Evolutionary conservation across 2,888 invertebrate species (phyloP).

Genomic region (Mesochorus sp.): DNA sequence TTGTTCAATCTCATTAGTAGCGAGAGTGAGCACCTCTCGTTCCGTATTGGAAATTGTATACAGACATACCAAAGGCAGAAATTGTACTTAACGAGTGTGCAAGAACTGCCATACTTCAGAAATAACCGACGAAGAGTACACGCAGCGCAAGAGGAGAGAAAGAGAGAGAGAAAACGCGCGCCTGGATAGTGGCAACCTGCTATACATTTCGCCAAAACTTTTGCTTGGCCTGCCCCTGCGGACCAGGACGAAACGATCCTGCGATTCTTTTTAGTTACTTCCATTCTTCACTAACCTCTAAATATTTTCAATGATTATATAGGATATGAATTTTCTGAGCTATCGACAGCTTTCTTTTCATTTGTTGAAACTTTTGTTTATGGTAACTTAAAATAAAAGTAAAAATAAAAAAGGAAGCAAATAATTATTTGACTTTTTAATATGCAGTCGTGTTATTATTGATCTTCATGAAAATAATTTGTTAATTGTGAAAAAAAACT

Average conservation of each 20-base stretch:
- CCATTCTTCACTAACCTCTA: no score
- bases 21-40: constrained; percentile 41
- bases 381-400: no score
- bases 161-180: constrained; percentile 27
- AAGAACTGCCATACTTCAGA: constrained; percentile 17
- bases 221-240: constrained; percentile 45
- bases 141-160: background rate
- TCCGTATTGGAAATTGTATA: constrained; percentile 50
- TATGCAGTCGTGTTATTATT: no score
- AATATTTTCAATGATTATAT: no score
- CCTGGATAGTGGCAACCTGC: constrained; percentile 61
- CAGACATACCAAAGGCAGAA: constrained; percentile 25
- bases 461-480: no score
- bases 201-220: constrained; percentile 58
- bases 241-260: background rate
- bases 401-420: no score
- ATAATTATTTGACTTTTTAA: no score
- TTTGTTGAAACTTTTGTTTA: no score
- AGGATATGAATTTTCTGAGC: no score
- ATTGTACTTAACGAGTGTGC: constrained; percentile 34
- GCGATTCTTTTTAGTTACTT: background rate
- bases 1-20: constrained; percentile 65
- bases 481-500: no score
- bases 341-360: no score
- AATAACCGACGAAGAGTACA: background rate